Evolutionary conservation across 2,113 vertebrate genomes (phyloP), one percentile per base, ranked within the genome.

Genomic region (Heteronetta atricapilla): DNA sequence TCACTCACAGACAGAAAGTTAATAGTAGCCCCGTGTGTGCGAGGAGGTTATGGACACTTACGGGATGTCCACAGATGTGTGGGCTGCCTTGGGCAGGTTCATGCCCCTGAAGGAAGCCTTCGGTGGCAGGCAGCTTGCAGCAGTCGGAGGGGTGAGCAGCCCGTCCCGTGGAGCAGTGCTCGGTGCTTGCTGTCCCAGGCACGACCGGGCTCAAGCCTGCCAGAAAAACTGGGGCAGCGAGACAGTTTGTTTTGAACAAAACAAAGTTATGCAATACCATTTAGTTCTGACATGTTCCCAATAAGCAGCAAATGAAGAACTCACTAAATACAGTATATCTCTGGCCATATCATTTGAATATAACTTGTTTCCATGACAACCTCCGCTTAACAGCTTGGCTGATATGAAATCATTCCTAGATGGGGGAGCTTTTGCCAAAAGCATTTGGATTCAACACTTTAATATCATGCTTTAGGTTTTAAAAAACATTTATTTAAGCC

Each of bases 331-430:
- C 96, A 93, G 85, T 96, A 94, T 86, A 74, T 94, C 95, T 97
- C 97, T 95, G 92, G 92, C 95, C 84, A 50, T 96, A 92, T 97
- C 94, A 97, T 97, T 97, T 97, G 96, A 97, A 97, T 95, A 97
- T 78, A 96, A 97, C 95, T 96, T 94, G 97, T 98, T 98, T 95
- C 98, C 97, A 98, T 98, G 97, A 95, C 98, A 98, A 98, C 97
- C 84, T 96, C 91, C 64, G 53, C 95, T 97, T 97, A 97, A 95
- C 97, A 97, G 97, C 94, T 97, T 97, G 95, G 91, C 87, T 97
- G 93, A 97, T 97, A 95, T 97, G 94, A 95, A 96, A 96, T 97
- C 96, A 96, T 97, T 97, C 95, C 97, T 94, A 88, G 96, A 97
- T 96, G 95, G 95, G 94, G 89, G 95, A 96, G 87, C 89, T 95